These are phyloP conservation scores for Malurus splendens DNA, from an alignment of 2,797 vertebrate species.

Conservation along the genomic window DNA sequence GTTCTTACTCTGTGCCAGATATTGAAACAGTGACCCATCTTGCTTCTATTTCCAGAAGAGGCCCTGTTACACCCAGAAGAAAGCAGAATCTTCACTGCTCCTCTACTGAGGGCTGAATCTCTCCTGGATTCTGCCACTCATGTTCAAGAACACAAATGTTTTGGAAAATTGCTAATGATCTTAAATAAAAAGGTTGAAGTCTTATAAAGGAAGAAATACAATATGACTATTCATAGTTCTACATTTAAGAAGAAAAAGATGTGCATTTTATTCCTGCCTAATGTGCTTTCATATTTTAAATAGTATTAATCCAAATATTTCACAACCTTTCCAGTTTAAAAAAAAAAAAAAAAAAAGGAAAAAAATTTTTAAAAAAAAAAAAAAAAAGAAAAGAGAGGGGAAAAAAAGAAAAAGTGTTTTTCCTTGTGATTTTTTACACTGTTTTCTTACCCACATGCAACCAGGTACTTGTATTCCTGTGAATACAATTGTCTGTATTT, in stretches of 20 bases:
- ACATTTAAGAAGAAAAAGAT: not conserved
- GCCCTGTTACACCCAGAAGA: not conserved
- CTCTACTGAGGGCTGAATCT: not conserved
- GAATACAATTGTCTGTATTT: not conserved
- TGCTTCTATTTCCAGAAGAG: not conserved
- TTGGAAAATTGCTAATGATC: not conserved
- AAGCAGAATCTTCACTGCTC: not conserved
- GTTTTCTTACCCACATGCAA: not conserved
- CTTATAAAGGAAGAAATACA: not conserved
- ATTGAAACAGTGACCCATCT: not conserved
- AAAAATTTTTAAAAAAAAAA: accelerated
- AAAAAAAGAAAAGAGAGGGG: accelerated
- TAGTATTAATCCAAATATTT: not conserved
- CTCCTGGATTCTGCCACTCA: not conserved
- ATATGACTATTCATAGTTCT: not conserved
- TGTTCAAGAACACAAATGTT: not conserved
- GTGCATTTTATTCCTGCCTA: not conserved
- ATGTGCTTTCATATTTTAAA: not conserved
- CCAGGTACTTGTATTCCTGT: not conserved
- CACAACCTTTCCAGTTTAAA: not conserved
- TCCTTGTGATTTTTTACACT: not conserved
- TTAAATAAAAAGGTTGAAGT: not conserved
- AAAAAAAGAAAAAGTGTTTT: accelerated
- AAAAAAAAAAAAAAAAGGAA: not conserved
- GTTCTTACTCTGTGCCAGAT: not conserved